These are phyloP conservation scores for Apostichopus californicus DNA, from an alignment of 35 echinoderm and acorn worm species.

Conservation along the genomic window DNA sequence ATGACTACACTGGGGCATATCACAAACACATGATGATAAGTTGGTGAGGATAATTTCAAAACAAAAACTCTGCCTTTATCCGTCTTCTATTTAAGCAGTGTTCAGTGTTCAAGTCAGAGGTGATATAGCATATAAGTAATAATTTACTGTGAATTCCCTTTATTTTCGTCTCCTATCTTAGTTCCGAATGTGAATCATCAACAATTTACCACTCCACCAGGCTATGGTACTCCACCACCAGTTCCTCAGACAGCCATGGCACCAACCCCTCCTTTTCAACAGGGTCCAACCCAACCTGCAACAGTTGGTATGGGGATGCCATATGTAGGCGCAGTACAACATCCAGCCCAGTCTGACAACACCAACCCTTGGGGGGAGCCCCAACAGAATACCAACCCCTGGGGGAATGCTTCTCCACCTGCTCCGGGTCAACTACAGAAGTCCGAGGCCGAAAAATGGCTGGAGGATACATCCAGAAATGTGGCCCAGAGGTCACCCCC, in stretches of 20 bases:
- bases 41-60: too few relatives aligned
- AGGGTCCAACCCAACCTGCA: background rate
- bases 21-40: too few relatives aligned
- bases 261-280: background rate
- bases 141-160: too few relatives aligned
- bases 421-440: background rate
- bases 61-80: too few relatives aligned
- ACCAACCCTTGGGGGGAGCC: slow-evolving; percentile 81
- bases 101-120: too few relatives aligned
- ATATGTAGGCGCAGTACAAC: slow-evolving; percentile 24
- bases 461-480: slow-evolving; percentile 56
- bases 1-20: too few relatives aligned
- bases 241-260: background rate
- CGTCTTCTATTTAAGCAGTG: too few relatives aligned
- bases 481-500: slow-evolving; percentile 24
- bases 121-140: too few relatives aligned
- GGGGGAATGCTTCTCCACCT: slow-evolving; percentile 35
- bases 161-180: background rate
- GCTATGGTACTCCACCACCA: slow-evolving; percentile 47
- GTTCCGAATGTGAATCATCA: background rate
- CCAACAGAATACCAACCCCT: slow-evolving; percentile 64
- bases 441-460: slow-evolving; percentile 68
- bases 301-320: slow-evolving; percentile 1
- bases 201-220: slow-evolving; percentile 30
- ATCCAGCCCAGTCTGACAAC: slow-evolving; percentile 1